Conservation (phyloP, 2,888 invertebrate species). For the Biston betularia region DNA sequence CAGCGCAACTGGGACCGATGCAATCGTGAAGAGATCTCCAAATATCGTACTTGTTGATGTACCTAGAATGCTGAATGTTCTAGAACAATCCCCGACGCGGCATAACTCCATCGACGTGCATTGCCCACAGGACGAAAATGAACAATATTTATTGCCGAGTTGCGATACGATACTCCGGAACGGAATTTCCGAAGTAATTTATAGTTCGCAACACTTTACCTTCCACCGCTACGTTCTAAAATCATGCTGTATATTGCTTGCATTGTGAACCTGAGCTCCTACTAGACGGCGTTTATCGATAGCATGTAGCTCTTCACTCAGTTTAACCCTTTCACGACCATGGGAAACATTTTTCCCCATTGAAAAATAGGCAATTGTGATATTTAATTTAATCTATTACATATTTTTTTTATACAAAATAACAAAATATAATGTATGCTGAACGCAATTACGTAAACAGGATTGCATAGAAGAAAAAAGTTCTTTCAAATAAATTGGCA, state of each 20-base stretch:
- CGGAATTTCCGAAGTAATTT: slow-evolving; percentile 79
- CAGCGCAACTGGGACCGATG: slow-evolving; percentile 41
- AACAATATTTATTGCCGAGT: slow-evolving; percentile 78
- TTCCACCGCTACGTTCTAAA: slow-evolving; percentile 49
- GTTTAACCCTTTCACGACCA: no score
- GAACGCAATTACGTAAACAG: no score
- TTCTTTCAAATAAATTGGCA: no score
- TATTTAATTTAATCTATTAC: no score
- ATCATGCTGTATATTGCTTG: slow-evolving; percentile 31
- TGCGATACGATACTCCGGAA: slow-evolving; percentile 71
- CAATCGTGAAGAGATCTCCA: slow-evolving; percentile 50
- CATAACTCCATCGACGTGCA: slow-evolving; percentile 69
- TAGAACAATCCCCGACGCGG: slow-evolving; percentile 52
- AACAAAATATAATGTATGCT: no score
- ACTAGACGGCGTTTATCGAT: slow-evolving; percentile 14
- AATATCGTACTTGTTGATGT: slow-evolving; percentile 37
- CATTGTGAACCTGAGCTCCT: neutral
- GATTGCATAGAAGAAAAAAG: no score
- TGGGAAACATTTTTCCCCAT: no score
- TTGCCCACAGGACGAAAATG: slow-evolving; percentile 77
- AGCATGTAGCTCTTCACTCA: neutral
- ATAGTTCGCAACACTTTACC: slow-evolving; percentile 75
- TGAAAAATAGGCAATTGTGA: no score
- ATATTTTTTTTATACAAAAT: no score
- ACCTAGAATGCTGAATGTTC: slow-evolving; percentile 32